Conservation (phyloP, 2,113 vertebrate species). For the Edolisoma coerulescens region DNA sequence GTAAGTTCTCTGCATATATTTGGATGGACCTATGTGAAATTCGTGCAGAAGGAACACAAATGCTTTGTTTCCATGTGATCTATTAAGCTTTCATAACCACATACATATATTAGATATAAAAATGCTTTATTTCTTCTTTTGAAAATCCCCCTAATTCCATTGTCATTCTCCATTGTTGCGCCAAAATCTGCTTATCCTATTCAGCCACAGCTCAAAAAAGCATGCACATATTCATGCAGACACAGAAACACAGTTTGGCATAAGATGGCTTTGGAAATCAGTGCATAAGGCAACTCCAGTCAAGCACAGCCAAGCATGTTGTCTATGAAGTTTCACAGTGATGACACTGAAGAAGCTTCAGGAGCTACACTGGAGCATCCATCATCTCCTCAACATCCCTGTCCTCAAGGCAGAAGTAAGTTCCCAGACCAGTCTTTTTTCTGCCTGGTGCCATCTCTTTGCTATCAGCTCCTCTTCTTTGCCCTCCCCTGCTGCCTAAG, state of each 20-base stretch:
- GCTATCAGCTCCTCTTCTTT: background rate
- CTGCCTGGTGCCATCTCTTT: background rate
- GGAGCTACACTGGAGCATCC: background rate
- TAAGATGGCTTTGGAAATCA: background rate
- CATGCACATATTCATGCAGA: background rate
- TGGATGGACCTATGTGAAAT: background rate
- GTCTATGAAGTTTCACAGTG: background rate
- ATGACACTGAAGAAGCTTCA: background rate
- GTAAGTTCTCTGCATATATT: background rate
- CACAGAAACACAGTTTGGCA: background rate
- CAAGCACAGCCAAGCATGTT: background rate
- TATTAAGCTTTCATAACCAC: background rate
- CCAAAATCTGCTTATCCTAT: constrained; percentile 1
- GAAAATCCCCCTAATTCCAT: constrained; percentile 30
- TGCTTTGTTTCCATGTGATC: background rate
- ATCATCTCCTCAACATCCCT: background rate
- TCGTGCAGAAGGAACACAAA: background rate
- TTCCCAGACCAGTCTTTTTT: background rate
- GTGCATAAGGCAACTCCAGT: background rate
- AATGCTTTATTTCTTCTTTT: background rate
- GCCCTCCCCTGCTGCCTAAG: background rate
- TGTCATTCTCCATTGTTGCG: background rate
- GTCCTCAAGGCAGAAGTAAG: background rate
- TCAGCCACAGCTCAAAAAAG: background rate
- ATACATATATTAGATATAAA: background rate